Evolutionary conservation across 2,113 vertebrate genomes (phyloP).

Genomic region (Chaenogobius annularis): DNA sequence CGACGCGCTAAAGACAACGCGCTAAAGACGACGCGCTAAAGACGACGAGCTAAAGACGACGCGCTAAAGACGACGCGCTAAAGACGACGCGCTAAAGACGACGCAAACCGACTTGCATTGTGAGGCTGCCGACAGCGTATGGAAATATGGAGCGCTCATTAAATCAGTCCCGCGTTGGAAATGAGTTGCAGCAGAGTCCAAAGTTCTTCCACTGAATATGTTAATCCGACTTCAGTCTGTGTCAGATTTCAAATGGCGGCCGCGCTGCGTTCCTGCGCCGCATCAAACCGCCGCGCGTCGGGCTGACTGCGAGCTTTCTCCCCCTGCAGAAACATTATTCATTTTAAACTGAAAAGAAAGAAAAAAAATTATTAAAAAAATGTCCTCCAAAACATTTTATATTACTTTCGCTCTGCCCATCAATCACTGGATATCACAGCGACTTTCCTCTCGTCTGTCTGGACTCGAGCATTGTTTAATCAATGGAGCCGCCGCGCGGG

Average conservation of each 20-base stretch:
- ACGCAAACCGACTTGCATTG: neutral
- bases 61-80: no score
- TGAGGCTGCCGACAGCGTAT: neutral
- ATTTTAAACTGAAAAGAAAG: conserved; percentile 26
- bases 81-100: neutral
- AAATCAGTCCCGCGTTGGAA: conserved; percentile 3
- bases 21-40: no score
- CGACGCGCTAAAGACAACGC: no score
- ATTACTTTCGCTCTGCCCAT: conserved; percentile 52
- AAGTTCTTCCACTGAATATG: conserved; percentile 41
- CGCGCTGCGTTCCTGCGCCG: neutral
- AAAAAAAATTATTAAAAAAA: conserved; percentile 23
- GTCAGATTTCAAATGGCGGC: neutral
- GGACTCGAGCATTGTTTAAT: conserved; percentile 51
- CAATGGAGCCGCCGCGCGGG: conserved; percentile 19
- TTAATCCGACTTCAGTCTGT: conserved; percentile 17
- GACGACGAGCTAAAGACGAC: no score
- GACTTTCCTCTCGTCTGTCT: conserved; percentile 17
- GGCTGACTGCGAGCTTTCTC: conserved; percentile 9
- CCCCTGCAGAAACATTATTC: conserved; percentile 49
- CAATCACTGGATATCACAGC: conserved; percentile 58
- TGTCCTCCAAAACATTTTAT: conserved; percentile 44
- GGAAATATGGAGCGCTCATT: conserved; percentile 7
- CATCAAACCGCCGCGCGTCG: conserved; percentile 7
- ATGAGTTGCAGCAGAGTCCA: conserved; percentile 17